Evolutionary conservation across 2,797 vertebrate genomes (phyloP), one percentile per base, ranked within the genome.

Genomic region (Fringilla coelebs): DNA sequence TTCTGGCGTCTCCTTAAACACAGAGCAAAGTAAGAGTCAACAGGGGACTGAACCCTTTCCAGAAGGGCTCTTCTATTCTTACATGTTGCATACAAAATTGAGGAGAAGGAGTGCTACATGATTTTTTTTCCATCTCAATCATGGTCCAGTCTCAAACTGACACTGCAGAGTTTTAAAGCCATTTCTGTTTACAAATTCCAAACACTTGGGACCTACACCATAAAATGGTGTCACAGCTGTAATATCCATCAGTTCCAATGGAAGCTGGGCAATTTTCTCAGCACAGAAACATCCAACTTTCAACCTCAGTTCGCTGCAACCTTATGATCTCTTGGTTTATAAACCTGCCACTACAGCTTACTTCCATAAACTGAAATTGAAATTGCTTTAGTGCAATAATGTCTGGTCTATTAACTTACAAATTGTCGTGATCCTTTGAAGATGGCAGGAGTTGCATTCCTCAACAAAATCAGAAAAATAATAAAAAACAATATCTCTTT

Each of bases 351-450:
- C 85, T 88, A 60, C 36, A 9, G 71, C 72, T 96, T 96, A 88
- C 73, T 93, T 85, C 57, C 85, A 83, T 94, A 91, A 93, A 93
- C 93, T 95, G 80, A 92, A 93, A 88, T 60, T 95, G 85, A 96
- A 96, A 96, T 96, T 93, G 86, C 78, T 96, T 96, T 89, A 95
- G 84, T 73, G 51, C 76, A 92, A 95, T 97, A 67, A 92, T 94
- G 49, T 88, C 85, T 88, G 88, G 80, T 73, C 88, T 97, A 94
- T 97, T 97, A 97, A 96, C 76, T 96, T 85, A 95, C 71, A 96
- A 88, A 96, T 89, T 91, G 60, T 96, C 94, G 90, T 76, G 85
- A 91, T 93, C 57, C 16, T 78, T 90, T 93, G 86, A 96, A 95
- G 79, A 95, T 18, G 71, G 41, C 65, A 80, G 48, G 66, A 77